Evolutionary conservation across 1,140 invertebrate genomes (phyloP).

Genomic region (Choristoneura fumiferana): DNA sequence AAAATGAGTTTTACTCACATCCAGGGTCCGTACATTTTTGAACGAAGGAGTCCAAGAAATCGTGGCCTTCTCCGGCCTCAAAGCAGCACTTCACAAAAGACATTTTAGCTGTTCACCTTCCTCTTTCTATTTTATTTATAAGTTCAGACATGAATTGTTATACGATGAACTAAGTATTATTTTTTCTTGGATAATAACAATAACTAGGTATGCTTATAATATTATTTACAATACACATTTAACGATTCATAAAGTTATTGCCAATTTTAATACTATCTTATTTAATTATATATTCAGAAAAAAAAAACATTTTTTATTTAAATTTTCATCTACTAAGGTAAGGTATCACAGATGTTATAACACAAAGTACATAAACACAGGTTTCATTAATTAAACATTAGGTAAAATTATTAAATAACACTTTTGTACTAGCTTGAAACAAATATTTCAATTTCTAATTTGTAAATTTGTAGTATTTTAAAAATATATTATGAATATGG

Average conservation of each 20-base stretch:
- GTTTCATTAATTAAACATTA: slow-evolving; percentile 10
- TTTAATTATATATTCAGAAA: neutral
- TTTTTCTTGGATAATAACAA: neutral
- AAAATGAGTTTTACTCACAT: slow-evolving; percentile 81
- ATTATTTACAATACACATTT: neutral
- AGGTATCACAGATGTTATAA: slow-evolving; percentile 16
- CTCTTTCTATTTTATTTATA: neutral
- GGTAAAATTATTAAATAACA: neutral
- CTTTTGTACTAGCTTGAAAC: slow-evolving; percentile 1
- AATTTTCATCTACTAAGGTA: slow-evolving; percentile 12
- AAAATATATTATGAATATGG: slow-evolving; percentile 20
- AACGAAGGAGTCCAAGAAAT: slow-evolving; percentile 85
- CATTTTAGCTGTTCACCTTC: slow-evolving; percentile 70
- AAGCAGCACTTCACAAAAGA: slow-evolving; percentile 88
- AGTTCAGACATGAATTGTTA: no score
- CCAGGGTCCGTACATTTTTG: slow-evolving; percentile 89
- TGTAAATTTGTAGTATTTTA: neutral
- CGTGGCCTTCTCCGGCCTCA: slow-evolving; percentile 83
- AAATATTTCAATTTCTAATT: slow-evolving; percentile 1
- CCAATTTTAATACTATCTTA: neutral
- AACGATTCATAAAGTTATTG: slow-evolving; percentile 3
- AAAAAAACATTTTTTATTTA: neutral
- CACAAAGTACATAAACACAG: slow-evolving; percentile 4
- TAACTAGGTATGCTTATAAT: neutral
- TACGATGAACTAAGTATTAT: neutral